Evolutionary conservation across 2,888 invertebrate genomes (phyloP), one percentile per base, ranked within the genome.

Genomic region (Cerastis leucographa): DNA sequence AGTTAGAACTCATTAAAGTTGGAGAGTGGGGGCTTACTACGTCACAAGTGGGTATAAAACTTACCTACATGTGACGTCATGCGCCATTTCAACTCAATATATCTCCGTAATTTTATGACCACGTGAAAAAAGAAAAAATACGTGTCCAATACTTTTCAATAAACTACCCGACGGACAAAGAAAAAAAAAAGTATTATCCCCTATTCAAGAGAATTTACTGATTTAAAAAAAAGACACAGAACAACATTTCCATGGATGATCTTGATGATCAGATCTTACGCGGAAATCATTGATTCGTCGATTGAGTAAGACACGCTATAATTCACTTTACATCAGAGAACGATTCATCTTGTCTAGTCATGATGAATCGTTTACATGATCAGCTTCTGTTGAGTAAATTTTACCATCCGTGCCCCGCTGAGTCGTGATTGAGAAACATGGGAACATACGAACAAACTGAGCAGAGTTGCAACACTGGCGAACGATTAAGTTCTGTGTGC

Each of bases 341-440:
- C 78, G 29, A 78, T 70, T 74, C n/a, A 85, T 74, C 67, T 5
- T 35, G 35, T 61, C 35, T 67, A 68, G 67, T 78, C 70, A 78
- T 70, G 86, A 85, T 85, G 70, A 72, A 73, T 72, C 54, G 78
- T 78, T 72, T 74, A 46, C 62, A 17, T 54, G 65, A 62, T 74
- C 65, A 62, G 72, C 83, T 83, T 77, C 85, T 74, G 74, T 74
- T 74, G 78, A 62, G 83, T 62, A 71, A 64, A 81, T 71, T 68
- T 59, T 73, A 70, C 68, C 29, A 74, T 74, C 68, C 76, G 61
- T 76, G 73, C 64, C 70, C 76, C 62, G 54, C 71, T 62, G 71
- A 72, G 71, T 74, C 77, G 83, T 78, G 85, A 72, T 82, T 82
- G 35, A 73, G 35, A 76, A 81, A 67, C 62, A 67, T 81, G 61